Evolutionary conservation across 1,140 invertebrate genomes (phyloP), one percentile per base, ranked within the genome.

Genomic region (Drosophila orosa): DNA sequence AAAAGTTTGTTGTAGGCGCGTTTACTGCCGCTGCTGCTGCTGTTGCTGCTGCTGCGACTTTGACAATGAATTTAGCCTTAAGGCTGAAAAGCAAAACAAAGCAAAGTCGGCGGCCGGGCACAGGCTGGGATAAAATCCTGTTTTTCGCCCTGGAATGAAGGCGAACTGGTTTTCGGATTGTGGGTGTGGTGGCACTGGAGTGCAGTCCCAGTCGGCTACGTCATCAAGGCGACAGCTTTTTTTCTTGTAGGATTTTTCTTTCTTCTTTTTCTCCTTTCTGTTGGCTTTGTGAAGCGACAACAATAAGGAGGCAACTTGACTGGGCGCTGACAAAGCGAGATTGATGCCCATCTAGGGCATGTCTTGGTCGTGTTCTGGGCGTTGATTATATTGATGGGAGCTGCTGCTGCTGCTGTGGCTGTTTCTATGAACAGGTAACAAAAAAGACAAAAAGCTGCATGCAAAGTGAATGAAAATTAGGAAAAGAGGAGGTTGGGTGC

Each of bases 1-100:
- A 86, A 87, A 85, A 87, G 83, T 86, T 86, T 83, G 67, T 85
- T 86, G 81, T 84, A 84, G 80, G 80, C 80, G 71, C 75, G 50
- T 77, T 56, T 45, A 54, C 57, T 48, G 56, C 35, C 33, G 56
- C 52, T 33, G 69, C 59, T 65, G 40, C n/a, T 17, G 29, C 19
- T 66, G 60, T 25, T 65, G 63, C 39, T 65, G 63, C 44, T 55
- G 57, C 55, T 68, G 72, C 77, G 84, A 89, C 84, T 89, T 89
- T 89, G 84, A 90, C 84, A 89, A 89, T 89, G 84, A 89, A 89
- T 85, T 89, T 80, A 45, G 80, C 84, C 77, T 84, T 84, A 89
- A 87, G 84, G 80, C 83, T 54, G 50, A 44, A 69, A 74, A 42
- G 56, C 54, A 61, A 66, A 57, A 66, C 57, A 62, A 79, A 63